Evolutionary conservation across 2,797 vertebrate genomes (phyloP), one percentile per base, ranked within the genome.

Genomic region (Selene dorsalis): DNA sequence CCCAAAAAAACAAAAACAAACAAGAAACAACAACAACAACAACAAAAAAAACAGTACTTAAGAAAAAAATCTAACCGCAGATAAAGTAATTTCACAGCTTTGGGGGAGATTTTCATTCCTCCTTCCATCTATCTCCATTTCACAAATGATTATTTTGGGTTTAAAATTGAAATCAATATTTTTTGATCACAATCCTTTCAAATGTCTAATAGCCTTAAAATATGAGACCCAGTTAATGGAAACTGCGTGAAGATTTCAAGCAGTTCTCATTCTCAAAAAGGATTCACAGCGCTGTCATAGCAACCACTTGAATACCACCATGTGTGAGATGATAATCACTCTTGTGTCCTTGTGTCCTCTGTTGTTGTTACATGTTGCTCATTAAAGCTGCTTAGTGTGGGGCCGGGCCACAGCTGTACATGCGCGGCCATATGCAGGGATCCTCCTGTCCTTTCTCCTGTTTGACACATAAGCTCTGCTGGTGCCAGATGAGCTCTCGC

Each of bases 401-500:
- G 87, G 86, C 80, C 39, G 48, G 83, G 76, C 84, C 87, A 81
- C 91, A 91, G 86, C 90, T 94, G 87, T 90, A 90, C 85, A 77
- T 68, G 75, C 55, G 75, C 57, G 41, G 82, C 87, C 89, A 82
- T 91, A 87, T 88, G 82, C 83, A 67, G 86, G 64, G 83, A 73
- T 87, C 88, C 85, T 88, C 86, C 80, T 84, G 88, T 88, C 80
- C 86, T 83, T 82, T 79, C 86, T 84, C 75, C 80, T 87, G 89
- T 84, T 91, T 93, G 93, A 93, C 89, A 92, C 88, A 84, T 85
- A 91, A 88, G 88, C 88, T 92, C 85, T 88, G 89, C 80, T 87
- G 87, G 85, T 93, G 91, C 92, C 90, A 92, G 94, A 94, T 92
- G 93, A 92, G 93, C 85, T 93, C 90, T 90, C 74, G 12, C 85